phyloP scores from a whole-genome alignment of 2,888 invertebrate species.

The Leptogaster cylindrica region DNA sequence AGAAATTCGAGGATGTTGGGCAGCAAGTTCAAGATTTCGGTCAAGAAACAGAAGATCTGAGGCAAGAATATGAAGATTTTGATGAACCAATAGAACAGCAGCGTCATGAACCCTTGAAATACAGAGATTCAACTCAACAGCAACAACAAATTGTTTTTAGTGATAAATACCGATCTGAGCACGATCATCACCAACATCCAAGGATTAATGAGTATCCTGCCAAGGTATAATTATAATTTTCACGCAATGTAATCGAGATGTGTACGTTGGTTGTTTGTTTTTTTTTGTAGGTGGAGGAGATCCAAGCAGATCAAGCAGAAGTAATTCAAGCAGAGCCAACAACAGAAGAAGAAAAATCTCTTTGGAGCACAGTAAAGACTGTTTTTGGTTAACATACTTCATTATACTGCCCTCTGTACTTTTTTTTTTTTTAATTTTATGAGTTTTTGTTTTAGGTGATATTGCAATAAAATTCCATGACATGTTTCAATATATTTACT shows the following conservation, averaged over 20 bases:
- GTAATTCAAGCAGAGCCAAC: conserved; percentile 15
- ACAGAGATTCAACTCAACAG: conserved; percentile 4
- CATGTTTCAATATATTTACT: neutral
- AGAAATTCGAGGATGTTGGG: conserved; percentile 38
- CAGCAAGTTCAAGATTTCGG: conserved; percentile 43
- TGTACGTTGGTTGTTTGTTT: neutral
- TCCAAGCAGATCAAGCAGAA: neutral
- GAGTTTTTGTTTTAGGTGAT: conserved; percentile 4
- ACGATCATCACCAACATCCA: conserved; percentile 5
- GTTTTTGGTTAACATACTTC: conserved; percentile 7
- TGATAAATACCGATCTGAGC: neutral
- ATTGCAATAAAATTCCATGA: neutral
- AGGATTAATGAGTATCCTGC: conserved; percentile 23
- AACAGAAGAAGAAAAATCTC: neutral
- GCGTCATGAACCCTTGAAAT: neutral
- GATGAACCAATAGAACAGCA: conserved; percentile 21
- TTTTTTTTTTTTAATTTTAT: conserved; percentile 12
- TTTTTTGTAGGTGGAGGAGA: conserved; percentile 9
- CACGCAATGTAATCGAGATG: neutral
- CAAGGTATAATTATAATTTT: conserved; percentile 18
- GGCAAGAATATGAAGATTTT: conserved; percentile 48
- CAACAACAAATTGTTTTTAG: neutral
- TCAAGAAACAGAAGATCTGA: conserved; percentile 48
- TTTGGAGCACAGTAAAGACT: conserved; percentile 25
- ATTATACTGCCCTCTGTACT: neutral